Evolutionary conservation across 2,797 vertebrate species (phyloP).

Genomic region (Leptoclinus maculatus): DNA sequence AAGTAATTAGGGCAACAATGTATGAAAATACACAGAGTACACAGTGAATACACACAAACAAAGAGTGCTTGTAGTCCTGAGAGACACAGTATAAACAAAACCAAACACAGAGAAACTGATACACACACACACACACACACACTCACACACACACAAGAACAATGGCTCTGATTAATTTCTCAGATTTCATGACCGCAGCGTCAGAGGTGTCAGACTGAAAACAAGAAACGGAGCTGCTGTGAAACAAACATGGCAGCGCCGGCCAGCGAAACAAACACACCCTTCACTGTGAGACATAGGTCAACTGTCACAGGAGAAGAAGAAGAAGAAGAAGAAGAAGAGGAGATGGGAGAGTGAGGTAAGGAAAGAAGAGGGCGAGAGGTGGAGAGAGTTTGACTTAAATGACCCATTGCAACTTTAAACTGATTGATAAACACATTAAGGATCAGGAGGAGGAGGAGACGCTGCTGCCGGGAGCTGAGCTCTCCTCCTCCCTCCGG

Average conservation of each 20-base stretch:
- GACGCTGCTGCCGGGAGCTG: too few species aligned
- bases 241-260: conserved; percentile 51
- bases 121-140: conserved; percentile 15
- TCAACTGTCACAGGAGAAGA: conserved; percentile 7
- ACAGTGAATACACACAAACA: conserved; percentile 26
- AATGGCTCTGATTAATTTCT: conserved; percentile 74
- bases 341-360: too few species aligned
- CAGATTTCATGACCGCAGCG: conserved; percentile 67
- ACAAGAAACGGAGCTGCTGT: conserved; percentile 35
- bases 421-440: too few species aligned
- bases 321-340: neutral
- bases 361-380: neutral
- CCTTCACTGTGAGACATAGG: conserved; percentile 29
- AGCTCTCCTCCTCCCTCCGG: too few species aligned
- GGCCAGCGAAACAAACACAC: conserved; percentile 63
- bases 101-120: conserved; percentile 62
- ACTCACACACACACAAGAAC: conserved; percentile 52
- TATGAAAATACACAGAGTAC: conserved; percentile 48
- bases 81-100: conserved; percentile 63
- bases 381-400: neutral
- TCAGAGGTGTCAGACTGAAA: conserved; percentile 58
- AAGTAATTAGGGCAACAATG: conserved; percentile 48
- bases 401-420: too few species aligned
- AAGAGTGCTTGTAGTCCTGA: conserved; percentile 50
- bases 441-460: neutral